Percentiles rank a stretch among this genome's conserved stretches.
Conservation (phyloP, 2,113 vertebrate species). For the Myxocyprinus asiaticus region DNA sequence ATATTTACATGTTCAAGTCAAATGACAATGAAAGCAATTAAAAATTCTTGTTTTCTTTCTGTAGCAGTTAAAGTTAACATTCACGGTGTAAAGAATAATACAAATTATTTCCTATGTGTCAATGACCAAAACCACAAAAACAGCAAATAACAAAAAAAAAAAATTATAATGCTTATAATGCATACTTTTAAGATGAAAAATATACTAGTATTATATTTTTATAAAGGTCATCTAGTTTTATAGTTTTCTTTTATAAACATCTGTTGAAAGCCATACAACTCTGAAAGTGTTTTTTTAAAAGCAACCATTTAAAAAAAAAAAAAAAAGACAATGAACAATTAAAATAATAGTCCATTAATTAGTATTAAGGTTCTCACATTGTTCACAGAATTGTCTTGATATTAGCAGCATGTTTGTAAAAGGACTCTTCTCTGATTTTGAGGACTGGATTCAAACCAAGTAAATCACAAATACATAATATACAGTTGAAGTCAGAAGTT, state of each 20-base stretch:
- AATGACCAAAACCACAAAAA: background rate
- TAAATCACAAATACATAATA: background rate
- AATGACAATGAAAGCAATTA: no score
- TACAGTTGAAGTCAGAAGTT: no score
- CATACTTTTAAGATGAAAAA: no score
- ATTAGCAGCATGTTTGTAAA: constrained; percentile 19
- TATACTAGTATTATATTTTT: background rate
- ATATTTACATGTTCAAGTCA: no score
- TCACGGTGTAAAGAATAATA: constrained; percentile 21
- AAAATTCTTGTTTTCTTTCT: no score
- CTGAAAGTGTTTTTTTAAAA: no score
- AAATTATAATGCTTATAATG: background rate
- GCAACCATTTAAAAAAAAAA: no score
- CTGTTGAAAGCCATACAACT: background rate
- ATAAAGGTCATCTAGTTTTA: background rate
- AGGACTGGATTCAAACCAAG: background rate
- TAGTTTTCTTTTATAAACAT: background rate
- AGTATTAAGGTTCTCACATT: background rate
- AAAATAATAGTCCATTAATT: constrained; percentile 2
- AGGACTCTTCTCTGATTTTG: background rate
- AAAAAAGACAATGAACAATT: background rate
- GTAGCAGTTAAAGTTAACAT: no score
- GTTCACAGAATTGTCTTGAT: background rate
- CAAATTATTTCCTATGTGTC: constrained; percentile 13
- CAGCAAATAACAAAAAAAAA: background rate